Evolutionary conservation across 2,113 vertebrate genomes (phyloP), one percentile per base, ranked within the genome.

Genomic region (Periophthalmodon schlosseri): DNA sequence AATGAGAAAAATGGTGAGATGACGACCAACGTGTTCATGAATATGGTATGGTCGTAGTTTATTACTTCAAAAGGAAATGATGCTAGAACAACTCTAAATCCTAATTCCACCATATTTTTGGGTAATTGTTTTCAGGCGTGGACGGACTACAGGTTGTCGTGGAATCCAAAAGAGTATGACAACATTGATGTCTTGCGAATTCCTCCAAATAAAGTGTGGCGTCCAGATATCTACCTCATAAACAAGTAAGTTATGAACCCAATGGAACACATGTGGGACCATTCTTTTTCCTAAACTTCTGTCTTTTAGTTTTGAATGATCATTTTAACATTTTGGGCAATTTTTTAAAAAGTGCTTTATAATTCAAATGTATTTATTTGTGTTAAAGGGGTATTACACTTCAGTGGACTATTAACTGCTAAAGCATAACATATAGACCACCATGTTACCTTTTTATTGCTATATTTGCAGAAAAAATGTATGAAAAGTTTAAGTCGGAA

Each of bases 21-120:
- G 94, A 96, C 93, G 47, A 96, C 95, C 70, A 97, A 96, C 66
- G 95, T 96, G 67, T 96, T 94, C 83, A 92, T 97, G 94, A 94
- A 97, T 84, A 78, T 95, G 94, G 95, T 96, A 91, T 13, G 7
- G 8, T 10, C 6, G 39, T 4, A 44, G 39, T 44, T 44, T 44
- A 44, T 44, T 44, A 44, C 9, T 44, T 44, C 39, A 44, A 5
- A 44, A 44, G 39, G 21, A 23, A 28, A 60, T 58, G 21, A 24
- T 5, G 5, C 56, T 24, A 23, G 14, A 60, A 60, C 28, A 8
- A 7, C 33, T 5, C 13, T 61, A 33, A 34, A 18, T 63, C 15
- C 14, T 34, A 34, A 18, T 18, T 34, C 23, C 24, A 24, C 24
- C 5, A 33, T 61, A 14, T 28, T 23, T 1, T 24, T 65, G 2